Percentiles rank a stretch among this genome's conserved stretches.
Evolutionary conservation across 2,888 invertebrate genomes (phyloP).

Genomic region (Caenorhabditis sp.): DNA sequence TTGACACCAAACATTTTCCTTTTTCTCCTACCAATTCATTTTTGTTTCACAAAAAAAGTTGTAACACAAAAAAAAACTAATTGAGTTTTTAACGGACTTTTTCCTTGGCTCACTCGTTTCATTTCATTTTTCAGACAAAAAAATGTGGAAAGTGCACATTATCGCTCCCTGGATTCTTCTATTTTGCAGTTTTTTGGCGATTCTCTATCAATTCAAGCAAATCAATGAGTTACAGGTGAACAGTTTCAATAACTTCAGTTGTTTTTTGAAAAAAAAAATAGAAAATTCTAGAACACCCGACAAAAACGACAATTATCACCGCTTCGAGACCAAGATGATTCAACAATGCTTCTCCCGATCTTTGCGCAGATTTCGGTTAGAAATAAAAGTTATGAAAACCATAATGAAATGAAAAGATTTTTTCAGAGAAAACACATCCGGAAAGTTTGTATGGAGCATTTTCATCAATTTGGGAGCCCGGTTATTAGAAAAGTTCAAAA

Average conservation of each 20-base stretch:
- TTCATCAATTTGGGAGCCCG: constrained; percentile 17
- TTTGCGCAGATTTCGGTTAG: constrained; percentile 37
- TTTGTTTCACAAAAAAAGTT: neutral
- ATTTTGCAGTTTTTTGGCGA: constrained; percentile 13
- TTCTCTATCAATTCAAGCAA: constrained; percentile 19
- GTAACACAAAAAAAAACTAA: constrained; percentile 23
- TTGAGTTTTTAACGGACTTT: constrained; percentile 3
- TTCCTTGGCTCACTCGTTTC: neutral
- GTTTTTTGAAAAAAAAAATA: neutral
- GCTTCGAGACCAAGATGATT: constrained; percentile 20
- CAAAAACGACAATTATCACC: constrained; percentile 18
- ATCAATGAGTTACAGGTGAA: constrained; percentile 24
- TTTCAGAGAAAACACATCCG: constrained; percentile 38
- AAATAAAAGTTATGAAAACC: too few relatives aligned
- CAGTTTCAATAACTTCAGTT: neutral
- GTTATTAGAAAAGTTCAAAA: neutral
- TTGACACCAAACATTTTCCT: neutral
- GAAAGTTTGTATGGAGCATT: constrained; percentile 39
- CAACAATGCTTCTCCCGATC: constrained; percentile 27
- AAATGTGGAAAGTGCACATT: neutral
- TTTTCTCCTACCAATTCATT: neutral
- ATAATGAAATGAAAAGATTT: too few relatives aligned
- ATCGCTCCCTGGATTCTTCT: constrained; percentile 4
- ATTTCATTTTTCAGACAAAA: neutral
- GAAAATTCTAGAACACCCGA: constrained; percentile 7